Evolutionary conservation across 1,140 invertebrate genomes (phyloP), one percentile per base, ranked within the genome.

Genomic region (Lepidurus packardi): DNA sequence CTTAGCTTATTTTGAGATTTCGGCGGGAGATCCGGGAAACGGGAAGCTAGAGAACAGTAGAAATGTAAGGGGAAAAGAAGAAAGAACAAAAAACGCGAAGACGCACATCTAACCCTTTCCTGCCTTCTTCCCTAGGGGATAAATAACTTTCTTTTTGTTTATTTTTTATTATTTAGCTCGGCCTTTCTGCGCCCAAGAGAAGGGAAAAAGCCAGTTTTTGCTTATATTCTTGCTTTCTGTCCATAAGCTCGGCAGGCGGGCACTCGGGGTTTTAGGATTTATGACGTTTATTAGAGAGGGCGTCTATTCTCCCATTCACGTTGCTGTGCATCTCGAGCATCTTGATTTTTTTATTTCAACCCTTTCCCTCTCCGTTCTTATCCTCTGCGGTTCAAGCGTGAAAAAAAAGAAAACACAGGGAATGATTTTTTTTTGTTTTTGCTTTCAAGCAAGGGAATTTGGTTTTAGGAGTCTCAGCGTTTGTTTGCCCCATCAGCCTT

Each of bases 341-440:
- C 53, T 65, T 65, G 53, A 65, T 65, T 65, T 65, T 47, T 65
- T 65, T 65, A 65, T 65, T 65, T 65, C 53, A 65, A 65, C 53
- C 53, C 53, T 65, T 65, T 47, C 21, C 53, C 53, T 34, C n/a
- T 16, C 16, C 53, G 21, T 21, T 65, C n/a, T 65, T 65, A 9
- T 65, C 21, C 53, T 7, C 13, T 65, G 16, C 1, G 34, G 34
- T 34, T 34, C 16, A 21, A 21, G 53, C 6, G 53, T n/a, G 21
- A 65, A 65, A 65, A 65, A n/a, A 65, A 65, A 65, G 13, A 65
- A 65, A 16, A 65, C 6, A 9, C 16, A 0, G 13, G 8, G 53
- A 65, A 65, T 1, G 53, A 65, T 21, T 13, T n/a, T 11, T 65
- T 65, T 65, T 65, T n/a, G n/a, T 21, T 65, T 21, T 65, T 16